Conservation (phyloP, 2,888 invertebrate species). For the Yponomeuta plumbellus region DNA sequence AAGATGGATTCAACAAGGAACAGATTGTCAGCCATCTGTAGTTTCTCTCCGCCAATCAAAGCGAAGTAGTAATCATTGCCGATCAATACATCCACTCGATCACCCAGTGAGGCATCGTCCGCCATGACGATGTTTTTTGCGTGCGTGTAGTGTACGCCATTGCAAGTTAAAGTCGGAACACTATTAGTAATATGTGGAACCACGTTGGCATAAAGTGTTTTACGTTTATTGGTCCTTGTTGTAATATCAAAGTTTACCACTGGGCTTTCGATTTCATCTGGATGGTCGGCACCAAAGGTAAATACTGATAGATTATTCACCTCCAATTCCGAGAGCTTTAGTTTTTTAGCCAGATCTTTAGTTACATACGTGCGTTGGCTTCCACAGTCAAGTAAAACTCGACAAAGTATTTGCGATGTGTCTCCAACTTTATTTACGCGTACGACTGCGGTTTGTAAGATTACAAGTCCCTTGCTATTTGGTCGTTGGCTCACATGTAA, state of each 20-base stretch:
- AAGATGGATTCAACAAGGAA: constrained; percentile 6
- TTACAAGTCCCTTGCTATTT: no score
- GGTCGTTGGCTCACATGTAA: no score
- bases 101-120: background rate
- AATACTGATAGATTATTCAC: no score
- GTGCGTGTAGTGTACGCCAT: background rate
- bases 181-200: constrained; percentile 4
- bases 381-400: no score
- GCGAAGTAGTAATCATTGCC: constrained; percentile 6
- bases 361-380: no score
- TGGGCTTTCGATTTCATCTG: background rate
- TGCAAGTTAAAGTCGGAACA: background rate
- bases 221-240: background rate
- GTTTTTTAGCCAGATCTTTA: no score
- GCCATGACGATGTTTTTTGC: background rate
- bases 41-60: background rate
- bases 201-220: background rate
- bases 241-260: background rate
- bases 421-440: no score
- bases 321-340: no score
- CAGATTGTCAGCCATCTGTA: background rate
- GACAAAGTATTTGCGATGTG: no score
- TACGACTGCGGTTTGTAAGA: no score
- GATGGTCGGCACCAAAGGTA: background rate
- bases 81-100: background rate